A percentile compares a stretch with the other conserved stretches of the same genome.
These are phyloP conservation scores for Herpailurus yagouaroundi DNA, from an alignment of 2,113 vertebrate genomes.

Conservation along the genomic window DNA sequence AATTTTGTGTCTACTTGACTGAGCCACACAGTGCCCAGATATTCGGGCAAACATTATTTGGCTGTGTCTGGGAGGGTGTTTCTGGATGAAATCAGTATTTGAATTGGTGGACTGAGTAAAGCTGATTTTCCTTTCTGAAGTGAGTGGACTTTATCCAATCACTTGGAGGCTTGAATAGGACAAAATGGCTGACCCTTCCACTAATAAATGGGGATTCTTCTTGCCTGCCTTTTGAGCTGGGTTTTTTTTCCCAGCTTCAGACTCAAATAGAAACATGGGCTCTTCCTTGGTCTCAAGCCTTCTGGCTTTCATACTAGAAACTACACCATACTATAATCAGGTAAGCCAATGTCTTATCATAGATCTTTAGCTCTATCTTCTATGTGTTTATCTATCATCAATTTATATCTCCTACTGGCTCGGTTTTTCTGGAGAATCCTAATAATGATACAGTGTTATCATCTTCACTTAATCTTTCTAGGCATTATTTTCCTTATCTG, in stretches of 20 bases:
- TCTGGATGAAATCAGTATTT: no score
- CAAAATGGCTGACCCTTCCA: background rate
- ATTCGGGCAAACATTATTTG: background rate
- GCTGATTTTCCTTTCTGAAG: fast-evolving
- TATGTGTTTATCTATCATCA: background rate
- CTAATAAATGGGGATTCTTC: background rate
- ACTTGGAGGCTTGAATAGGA: background rate
- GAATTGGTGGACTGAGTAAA: background rate
- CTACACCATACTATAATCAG: background rate
- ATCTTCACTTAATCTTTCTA: background rate
- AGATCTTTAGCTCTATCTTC: background rate
- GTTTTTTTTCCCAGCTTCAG: background rate
- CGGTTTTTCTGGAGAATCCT: background rate
- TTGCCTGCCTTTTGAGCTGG: background rate
- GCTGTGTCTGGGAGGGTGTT: no score
- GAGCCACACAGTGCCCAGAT: background rate
- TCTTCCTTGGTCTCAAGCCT: background rate
- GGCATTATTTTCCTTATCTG: background rate
- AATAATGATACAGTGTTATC: background rate
- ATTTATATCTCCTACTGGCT: background rate
- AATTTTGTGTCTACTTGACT: background rate
- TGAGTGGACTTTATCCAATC: background rate
- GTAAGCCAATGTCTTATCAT: background rate
- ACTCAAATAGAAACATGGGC: background rate
- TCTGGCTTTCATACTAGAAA: background rate